Conservation (phyloP, 2,888 invertebrate genomes). For the Stomorhina lunata region DNA sequence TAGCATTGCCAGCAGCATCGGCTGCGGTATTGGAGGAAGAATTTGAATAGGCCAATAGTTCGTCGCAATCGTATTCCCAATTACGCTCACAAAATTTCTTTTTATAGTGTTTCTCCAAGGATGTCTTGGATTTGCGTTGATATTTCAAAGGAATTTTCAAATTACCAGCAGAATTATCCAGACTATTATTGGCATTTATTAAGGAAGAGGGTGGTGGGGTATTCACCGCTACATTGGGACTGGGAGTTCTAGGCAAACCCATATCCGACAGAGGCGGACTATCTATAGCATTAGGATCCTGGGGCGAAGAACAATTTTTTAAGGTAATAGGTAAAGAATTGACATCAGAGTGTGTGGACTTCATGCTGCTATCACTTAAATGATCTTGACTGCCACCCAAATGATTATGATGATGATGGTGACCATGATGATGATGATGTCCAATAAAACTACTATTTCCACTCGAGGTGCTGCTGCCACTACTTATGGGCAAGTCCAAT, state of each 20-base stretch:
- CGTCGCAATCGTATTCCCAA: constrained; percentile 82
- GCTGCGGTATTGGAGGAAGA: constrained; percentile 71
- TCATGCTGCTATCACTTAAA: constrained; percentile 76
- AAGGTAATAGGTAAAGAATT: constrained; percentile 69
- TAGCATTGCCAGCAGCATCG: constrained; percentile 73
- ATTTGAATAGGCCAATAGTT: constrained; percentile 74
- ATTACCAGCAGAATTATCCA: constrained; percentile 64
- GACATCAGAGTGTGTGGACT: constrained; percentile 70
- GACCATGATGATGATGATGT: constrained; percentile 46
- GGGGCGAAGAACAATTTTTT: constrained; percentile 74
- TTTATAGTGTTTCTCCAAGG: constrained; percentile 86
- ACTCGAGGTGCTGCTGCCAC: constrained; percentile 72
- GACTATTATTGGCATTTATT: constrained; percentile 48
- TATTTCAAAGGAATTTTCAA: constrained; percentile 82
- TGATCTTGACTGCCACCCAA: constrained; percentile 79
- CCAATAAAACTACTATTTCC: constrained; percentile 63
- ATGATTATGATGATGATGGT: constrained; percentile 74
- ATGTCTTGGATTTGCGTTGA: constrained; percentile 81
- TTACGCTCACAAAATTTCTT: constrained; percentile 91
- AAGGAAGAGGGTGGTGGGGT: constrained; percentile 75
- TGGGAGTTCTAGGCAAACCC: constrained; percentile 79
- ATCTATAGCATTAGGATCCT: constrained; percentile 79
- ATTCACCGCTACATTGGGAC: constrained; percentile 76
- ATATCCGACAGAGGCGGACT: constrained; percentile 81
- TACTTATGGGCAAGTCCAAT: constrained; percentile 76